Conservation (phyloP, 2,888 invertebrate species). For the Dyspetes luteomarginatus region DNA sequence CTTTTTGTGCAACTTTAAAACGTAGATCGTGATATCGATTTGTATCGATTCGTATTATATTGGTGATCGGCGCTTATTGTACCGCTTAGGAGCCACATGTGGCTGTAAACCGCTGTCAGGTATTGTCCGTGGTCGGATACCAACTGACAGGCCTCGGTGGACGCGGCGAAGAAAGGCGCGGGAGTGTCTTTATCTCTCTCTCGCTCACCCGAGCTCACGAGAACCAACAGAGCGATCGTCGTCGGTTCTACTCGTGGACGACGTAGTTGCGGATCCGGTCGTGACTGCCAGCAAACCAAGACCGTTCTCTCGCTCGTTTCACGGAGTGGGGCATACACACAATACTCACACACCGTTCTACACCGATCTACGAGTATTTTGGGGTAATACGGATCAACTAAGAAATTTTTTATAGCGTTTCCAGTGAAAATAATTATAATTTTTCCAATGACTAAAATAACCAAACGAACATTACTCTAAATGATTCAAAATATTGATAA, state of each 20-base stretch:
- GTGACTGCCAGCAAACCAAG: constrained; percentile 53
- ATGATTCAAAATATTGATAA: too few relatives aligned
- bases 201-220: neutral
- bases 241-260: constrained; percentile 55
- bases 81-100: constrained; percentile 20
- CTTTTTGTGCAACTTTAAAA: neutral
- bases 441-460: too few relatives aligned
- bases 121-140: constrained; percentile 77
- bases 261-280: constrained; percentile 60
- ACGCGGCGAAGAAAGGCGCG: constrained; percentile 81
- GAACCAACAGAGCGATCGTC: constrained; percentile 11
- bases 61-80: neutral
- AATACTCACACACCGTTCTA: neutral
- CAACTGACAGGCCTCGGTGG: constrained; percentile 79
- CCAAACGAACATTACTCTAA: too few relatives aligned
- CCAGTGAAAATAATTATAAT: too few relatives aligned
- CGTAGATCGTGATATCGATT: constrained; percentile 7
- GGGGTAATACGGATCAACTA: constrained; percentile 19
- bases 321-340: constrained; percentile 17
- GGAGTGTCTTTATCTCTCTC: constrained; percentile 68
- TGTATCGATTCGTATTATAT: neutral
- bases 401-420: too few relatives aligned
- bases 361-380: neutral
- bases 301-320: constrained; percentile 16
- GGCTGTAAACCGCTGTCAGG: constrained; percentile 70